A percentile compares a stretch with the other conserved stretches of the same genome.
phyloP scores from a whole-genome alignment of 2,888 invertebrate species.

The Hyppa rectilinea region DNA sequence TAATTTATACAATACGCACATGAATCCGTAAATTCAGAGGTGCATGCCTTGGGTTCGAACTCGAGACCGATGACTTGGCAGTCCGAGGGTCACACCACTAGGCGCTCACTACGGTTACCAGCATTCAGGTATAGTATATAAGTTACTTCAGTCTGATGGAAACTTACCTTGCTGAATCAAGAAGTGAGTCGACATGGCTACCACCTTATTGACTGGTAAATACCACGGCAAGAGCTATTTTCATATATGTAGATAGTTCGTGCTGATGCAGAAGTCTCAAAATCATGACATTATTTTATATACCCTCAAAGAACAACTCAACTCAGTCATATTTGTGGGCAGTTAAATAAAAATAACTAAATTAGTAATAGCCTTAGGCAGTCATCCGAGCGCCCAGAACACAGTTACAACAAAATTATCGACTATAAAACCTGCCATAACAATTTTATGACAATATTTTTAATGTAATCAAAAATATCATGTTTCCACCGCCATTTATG shows the following conservation, averaged over 20 bases:
- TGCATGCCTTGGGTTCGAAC: no score
- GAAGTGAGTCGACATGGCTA: rapidly evolving
- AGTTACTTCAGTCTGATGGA: no score
- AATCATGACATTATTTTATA: conserved; percentile 5
- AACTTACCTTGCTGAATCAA: neutral
- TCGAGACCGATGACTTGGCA: no score
- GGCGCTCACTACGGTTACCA: no score
- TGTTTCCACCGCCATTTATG: conserved; percentile 3
- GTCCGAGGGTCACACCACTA: no score
- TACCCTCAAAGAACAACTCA: neutral
- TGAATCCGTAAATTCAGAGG: no score
- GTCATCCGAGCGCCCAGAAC: conserved; percentile 12
- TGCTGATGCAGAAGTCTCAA: no score
- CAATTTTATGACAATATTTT: conserved; percentile 36
- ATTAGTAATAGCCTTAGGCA: conserved; percentile 1
- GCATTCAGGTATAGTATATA: no score
- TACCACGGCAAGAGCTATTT: neutral
- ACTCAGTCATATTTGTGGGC: neutral
- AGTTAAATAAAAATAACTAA: conserved; percentile 11
- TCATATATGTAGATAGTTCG: no score
- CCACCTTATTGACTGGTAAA: neutral
- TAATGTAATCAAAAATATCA: conserved; percentile 29
- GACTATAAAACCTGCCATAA: conserved; percentile 28
- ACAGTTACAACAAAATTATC: conserved; percentile 22
- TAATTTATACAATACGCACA: no score